Evolutionary conservation across 2,113 vertebrate species (phyloP), one percentile per base, ranked within the genome.

Genomic region (Petromus typicus): DNA sequence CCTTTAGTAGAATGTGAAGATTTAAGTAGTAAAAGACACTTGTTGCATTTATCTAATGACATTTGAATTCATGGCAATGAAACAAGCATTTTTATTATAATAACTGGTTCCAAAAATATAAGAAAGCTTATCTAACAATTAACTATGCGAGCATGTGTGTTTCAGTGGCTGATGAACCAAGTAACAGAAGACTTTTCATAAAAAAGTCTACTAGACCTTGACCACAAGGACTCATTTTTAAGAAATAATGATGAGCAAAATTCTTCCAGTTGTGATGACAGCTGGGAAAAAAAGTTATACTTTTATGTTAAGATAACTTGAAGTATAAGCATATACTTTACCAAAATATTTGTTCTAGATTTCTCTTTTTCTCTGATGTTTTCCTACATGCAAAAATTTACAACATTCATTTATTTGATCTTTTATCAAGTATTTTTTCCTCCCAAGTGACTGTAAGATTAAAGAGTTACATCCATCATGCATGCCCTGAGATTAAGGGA

Each of bases 111-210:
- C 81, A 76, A 97, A 95, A 91, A 61, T 66, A 94, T 94, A 78
- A 95, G 75, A 61, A 96, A 94, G 78, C 76, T 96, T 97, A 98
- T 97, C 86, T 91, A 89, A 85, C 83, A 97, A 97, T 96, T 54
- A 97, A 94, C 57, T 93, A 43, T 66, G 66, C 25, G 95, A 84
- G 88, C 92, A 92, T 34, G 90, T 88, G 92, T 16, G 88, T 93
- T 96, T 82, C 45, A 80, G 73, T 87, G 92, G 80, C 69, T 95
- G 91, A 71, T 59, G 73, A 97, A 91, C 56, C 8, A 82, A 97
- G 76, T 64, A 94, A 97, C 37, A 94, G 95, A 98, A 97, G 34
- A 67, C 51, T 51, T 80, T 87, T 94, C 89, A 81, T 96, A 61
- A 88, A 22, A 75, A 97, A 83, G n/a, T 81, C 6, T 61, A 73